Evolutionary conservation across 2,888 invertebrate species (phyloP), one percentile per base, ranked within the genome.

Genomic region (Ditula angustiorana): DNA sequence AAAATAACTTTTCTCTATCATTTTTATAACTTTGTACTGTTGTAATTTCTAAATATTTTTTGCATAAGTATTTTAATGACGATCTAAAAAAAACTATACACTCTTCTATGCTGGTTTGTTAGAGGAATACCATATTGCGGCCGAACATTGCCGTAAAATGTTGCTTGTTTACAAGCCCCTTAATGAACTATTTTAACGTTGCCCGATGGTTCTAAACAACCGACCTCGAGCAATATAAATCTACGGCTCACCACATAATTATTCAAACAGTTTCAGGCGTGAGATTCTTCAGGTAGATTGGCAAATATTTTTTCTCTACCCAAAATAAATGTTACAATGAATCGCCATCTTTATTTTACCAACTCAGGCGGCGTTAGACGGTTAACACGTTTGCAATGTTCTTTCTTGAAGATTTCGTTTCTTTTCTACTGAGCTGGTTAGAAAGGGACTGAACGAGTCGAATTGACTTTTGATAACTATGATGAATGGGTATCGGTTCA

Each of bases 291-390:
- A 41, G 47, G 16, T 33, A 41, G 41, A 41, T 41, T 41, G 41
- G 28, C 49, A 49, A 49, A 49, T 49, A 28, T 28, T 28, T 49
- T 19, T 26, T 23, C 16, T 13, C 13, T 28, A 28, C 21, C 30
- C 21, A 61, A 44, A 61, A 53, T 61, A 61, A 61, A 61, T 52
- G 41, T 44, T 13, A 30, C 21, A 44, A 50, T 50, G 26, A 49
- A 60, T 52, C 23, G 23, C 44, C 30, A 13, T 16, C 41, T 52
- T 52, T 21, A 28, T 35, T 44, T 24, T 16, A 23, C 44, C n/a
- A 11, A 50, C 13, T 23, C 24, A n/a, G n/a, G n/a, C n/a, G 10
- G 10, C 19, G 16, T 19, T 10, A 37, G 8, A 3, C 19, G 1
- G 46, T 23, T 11, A 21, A 8, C n/a, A 4, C n/a, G 11, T 1